These are phyloP conservation scores for Ariolimax columbianus DNA, from an alignment of 2,888 invertebrate genomes.

Conservation along the genomic window DNA sequence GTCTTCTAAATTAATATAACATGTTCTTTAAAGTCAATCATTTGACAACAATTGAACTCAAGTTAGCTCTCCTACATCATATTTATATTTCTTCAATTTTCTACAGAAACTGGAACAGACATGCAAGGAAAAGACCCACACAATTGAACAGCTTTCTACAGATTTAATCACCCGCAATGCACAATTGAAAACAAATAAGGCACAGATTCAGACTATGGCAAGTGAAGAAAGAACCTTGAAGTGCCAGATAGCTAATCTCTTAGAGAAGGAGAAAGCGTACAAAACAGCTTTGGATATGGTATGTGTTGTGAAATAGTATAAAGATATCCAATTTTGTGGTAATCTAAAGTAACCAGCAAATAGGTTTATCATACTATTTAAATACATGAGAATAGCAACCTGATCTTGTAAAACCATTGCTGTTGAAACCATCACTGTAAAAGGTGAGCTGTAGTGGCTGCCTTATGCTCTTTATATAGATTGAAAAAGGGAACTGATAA, in stretches of 20 bases:
- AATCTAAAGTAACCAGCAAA: no score
- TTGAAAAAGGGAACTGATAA: no score
- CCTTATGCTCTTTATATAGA: no score
- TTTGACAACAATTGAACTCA: neutral
- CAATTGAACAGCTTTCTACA: conserved; percentile 23
- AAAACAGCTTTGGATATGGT: conserved; percentile 8
- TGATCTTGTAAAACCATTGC: no score
- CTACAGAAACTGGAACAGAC: conserved; percentile 24
- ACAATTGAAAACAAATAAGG: conserved; percentile 1
- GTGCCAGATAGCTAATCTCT: neutral
- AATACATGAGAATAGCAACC: no score
- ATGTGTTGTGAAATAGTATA: neutral
- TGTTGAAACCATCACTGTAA: no score
- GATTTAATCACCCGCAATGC: neutral
- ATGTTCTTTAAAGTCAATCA: neutral
- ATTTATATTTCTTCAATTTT: neutral
- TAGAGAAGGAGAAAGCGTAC: conserved; percentile 14
- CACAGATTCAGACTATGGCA: conserved; percentile 12
- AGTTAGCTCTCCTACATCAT: neutral
- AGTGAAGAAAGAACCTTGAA: conserved; percentile 18
- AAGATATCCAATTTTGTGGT: no score
- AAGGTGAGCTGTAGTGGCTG: no score
- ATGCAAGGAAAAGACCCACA: neutral
- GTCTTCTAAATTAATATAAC: neutral
- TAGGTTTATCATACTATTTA: no score